Conservation (phyloP, 92 coral and sea anemone species). For the Porites cylindrica region DNA sequence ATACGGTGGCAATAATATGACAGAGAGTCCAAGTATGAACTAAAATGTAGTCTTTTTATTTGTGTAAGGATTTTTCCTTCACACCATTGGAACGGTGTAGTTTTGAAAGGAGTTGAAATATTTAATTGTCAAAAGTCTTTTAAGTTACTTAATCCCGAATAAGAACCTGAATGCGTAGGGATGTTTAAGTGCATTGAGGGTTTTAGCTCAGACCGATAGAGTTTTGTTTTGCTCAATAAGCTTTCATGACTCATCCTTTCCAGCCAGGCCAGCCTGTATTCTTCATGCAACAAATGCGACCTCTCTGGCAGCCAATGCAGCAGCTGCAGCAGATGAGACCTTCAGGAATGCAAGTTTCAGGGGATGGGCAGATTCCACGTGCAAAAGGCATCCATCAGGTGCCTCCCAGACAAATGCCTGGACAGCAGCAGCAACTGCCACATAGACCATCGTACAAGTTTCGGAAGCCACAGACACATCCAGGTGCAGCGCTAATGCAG, state of each 20-base stretch:
- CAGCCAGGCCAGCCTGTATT: constrained; percentile 88
- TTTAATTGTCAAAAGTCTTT: neutral
- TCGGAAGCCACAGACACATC: constrained; percentile 75
- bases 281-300: constrained; percentile 85
- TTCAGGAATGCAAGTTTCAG: constrained; percentile 74
- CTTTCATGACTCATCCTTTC: neutral
- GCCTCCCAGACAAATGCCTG: constrained; percentile 71
- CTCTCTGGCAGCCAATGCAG: constrained; percentile 80
- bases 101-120: too few species aligned
- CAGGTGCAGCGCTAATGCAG: constrained; percentile 66
- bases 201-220: too few species aligned
- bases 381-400: constrained; percentile 87
- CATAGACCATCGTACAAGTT: constrained; percentile 76
- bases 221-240: neutral
- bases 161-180: neutral
- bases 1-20: too few species aligned
- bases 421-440: constrained; percentile 34
- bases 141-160: neutral
- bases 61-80: too few species aligned
- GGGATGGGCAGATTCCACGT: constrained; percentile 77
- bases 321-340: constrained; percentile 86
- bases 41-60: too few species aligned
- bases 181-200: too few species aligned
- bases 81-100: too few species aligned
- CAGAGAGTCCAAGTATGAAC: too few species aligned